Evolutionary conservation across 2,113 vertebrate genomes (phyloP).

Genomic region (Pipra filicauda): DNA sequence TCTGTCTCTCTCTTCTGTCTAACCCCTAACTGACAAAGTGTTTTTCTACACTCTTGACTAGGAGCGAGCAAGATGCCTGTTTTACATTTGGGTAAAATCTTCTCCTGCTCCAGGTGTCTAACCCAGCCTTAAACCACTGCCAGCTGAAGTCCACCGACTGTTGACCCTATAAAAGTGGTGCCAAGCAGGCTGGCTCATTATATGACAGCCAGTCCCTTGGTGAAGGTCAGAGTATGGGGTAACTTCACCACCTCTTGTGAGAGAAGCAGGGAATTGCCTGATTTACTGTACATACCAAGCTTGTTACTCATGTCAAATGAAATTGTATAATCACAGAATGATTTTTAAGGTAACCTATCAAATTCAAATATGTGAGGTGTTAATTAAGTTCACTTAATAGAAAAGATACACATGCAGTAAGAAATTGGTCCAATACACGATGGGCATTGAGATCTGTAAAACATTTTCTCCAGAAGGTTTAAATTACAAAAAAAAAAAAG

Average conservation of each 20-base stretch:
- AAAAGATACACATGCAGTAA: neutral
- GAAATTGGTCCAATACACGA: neutral
- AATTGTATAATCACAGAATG: neutral
- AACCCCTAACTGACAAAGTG: neutral
- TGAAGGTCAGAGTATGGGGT: neutral
- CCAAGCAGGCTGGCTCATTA: neutral
- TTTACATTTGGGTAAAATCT: neutral
- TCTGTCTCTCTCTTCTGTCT: neutral
- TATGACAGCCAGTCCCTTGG: neutral
- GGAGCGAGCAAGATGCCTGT: rapidly evolving
- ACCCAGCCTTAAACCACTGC: neutral
- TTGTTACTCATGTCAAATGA: neutral
- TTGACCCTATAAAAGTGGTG: neutral
- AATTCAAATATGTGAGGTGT: neutral
- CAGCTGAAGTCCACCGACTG: neutral
- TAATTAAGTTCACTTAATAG: neutral
- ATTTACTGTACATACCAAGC: neutral
- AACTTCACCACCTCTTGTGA: neutral
- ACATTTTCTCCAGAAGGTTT: neutral
- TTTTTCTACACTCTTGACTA: neutral
- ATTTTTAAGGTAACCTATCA: neutral
- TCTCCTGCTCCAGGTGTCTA: neutral
- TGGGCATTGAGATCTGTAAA: neutral
- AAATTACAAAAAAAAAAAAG: neutral
- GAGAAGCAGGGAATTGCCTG: neutral